Base-by-base conservation (phyloP, 2,797 vertebrate genomes). In the Hippopotamyrus pictus region DNA sequence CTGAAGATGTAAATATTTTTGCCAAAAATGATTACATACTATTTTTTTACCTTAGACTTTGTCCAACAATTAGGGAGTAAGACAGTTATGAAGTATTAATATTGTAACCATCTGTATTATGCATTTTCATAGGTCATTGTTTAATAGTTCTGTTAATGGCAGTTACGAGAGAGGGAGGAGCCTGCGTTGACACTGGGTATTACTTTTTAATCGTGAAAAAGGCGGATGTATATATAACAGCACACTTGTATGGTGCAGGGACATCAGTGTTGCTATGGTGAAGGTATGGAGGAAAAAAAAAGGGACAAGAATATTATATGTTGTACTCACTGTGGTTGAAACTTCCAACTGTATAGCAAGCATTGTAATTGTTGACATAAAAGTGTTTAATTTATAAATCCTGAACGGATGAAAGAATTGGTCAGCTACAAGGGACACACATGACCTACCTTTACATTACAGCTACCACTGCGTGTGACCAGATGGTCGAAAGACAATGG, bases 221-320 rank as follows among this genome's bases (percentile, higher is more conserved):
- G 48, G 9, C 29, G 12, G 0, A 46, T 62, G 88, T 59, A 12
- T 83, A 54, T 85, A 46, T 14, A 48, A 33, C 41, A 22, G 37
- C n/a, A 65, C 44, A 69, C 46, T 29, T 53, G 14, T 88, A 17
- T 88, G 48, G 69, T 50, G 79, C 79, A 89, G 41, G 41, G 79
- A 85, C 44, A 84, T 65, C 79, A 89, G 88, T 84, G 79, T 85
- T 89, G 79, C 79, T 76, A 89, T 89, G 88, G 88, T 62, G 79
- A 50, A n/a, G 37, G 54, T 62, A 8, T 89, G 53, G 59, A 37
- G 51, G 33, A 44, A 37, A 73, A 73, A 73, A 29, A 73, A 6
- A 6, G 65, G 65, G 14, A 37, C 29, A 17, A 73, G 12, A 37
- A 73, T 37, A 37, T 73, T 37, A 37, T 37, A 37, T 83, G 44